Percentiles rank a stretch among this genome's conserved stretches.
Evolutionary conservation across 2,888 invertebrate genomes (phyloP).

Genomic region (Panzeria rudis): DNA sequence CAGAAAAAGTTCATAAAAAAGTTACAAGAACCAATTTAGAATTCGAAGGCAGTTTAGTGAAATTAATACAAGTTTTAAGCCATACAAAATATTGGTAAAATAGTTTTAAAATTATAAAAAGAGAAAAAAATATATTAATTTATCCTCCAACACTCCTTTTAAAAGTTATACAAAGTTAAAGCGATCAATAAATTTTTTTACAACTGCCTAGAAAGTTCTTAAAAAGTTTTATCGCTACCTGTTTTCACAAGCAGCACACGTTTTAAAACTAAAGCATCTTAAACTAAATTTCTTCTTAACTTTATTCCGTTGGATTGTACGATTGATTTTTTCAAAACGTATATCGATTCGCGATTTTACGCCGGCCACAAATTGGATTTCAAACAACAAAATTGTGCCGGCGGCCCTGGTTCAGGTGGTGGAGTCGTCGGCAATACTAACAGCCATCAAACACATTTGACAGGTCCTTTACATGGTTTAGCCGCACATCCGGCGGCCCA

Average conservation of each 20-base stretch:
- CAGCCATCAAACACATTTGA: conserved; percentile 74
- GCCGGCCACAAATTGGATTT: conserved; percentile 92
- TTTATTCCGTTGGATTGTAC: conserved; percentile 79
- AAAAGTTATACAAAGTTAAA: background rate
- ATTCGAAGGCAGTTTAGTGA: background rate
- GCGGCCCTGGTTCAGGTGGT: conserved; percentile 86
- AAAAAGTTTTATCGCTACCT: background rate
- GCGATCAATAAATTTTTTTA: background rate
- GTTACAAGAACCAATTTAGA: background rate
- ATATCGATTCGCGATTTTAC: conserved; percentile 84
- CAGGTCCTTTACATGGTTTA: conserved; percentile 61
- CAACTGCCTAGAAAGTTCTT: background rate
- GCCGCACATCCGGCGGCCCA: conserved; percentile 60
- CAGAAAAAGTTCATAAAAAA: background rate
- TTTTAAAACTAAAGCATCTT: background rate
- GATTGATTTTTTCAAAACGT: conserved; percentile 83
- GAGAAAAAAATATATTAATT: background rate
- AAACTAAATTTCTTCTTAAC: conserved; percentile 36
- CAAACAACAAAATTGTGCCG: conserved; percentile 91
- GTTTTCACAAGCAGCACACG: background rate
- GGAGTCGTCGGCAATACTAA: conserved; percentile 78
- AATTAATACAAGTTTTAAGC: background rate
- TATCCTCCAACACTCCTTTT: background rate
- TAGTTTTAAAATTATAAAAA: background rate
- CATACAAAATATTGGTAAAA: background rate